phyloP scores from a whole-genome alignment of 2,888 invertebrate genomes.

The Himalopsyche tibetana region DNA sequence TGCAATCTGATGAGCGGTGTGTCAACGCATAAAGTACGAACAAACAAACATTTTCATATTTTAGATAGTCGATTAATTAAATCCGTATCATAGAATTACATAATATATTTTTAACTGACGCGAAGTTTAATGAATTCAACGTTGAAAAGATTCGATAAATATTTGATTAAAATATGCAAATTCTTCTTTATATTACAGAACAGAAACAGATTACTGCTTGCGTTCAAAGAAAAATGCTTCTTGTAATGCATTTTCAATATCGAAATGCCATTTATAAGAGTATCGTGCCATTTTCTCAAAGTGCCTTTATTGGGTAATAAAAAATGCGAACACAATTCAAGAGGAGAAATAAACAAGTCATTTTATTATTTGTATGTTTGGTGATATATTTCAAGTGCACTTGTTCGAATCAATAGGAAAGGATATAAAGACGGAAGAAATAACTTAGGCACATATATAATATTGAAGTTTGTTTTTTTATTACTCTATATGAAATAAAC shows the following conservation, averaged over 20 bases:
- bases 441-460: background rate
- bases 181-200: background rate
- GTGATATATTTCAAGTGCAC: conserved; percentile 24
- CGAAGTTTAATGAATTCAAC: no score
- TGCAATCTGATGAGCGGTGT: no score
- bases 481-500: no score
- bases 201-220: background rate
- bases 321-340: conserved; percentile 26
- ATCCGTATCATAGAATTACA: no score
- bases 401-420: background rate
- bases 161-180: conserved; percentile 27
- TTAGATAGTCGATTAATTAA: no score
- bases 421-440: background rate
- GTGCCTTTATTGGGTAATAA: conserved; percentile 39
- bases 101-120: no score
- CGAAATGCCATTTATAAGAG: conserved; percentile 19
- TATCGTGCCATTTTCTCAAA: conserved; percentile 17
- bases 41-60: no score
- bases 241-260: conserved; percentile 25
- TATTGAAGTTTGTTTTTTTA: background rate
- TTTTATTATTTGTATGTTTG: background rate
- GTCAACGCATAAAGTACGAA: no score
- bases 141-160: no score
- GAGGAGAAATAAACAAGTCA: conserved; percentile 9
- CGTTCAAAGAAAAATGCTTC: conserved; percentile 19